These are phyloP conservation scores for Cotesia glomerata DNA, from an alignment of 1,140 invertebrate species.

Conservation along the genomic window DNA sequence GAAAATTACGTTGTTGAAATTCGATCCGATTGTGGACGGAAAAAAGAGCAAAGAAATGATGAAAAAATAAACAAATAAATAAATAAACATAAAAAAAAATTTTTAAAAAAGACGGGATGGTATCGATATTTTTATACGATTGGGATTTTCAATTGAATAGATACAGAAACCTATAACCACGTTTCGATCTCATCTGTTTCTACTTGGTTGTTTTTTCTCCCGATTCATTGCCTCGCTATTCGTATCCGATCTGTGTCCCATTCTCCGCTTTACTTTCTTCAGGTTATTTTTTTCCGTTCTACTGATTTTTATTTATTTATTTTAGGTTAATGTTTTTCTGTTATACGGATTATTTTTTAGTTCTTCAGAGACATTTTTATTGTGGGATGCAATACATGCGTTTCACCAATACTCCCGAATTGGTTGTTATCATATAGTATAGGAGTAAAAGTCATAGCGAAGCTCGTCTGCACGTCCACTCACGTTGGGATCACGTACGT, in stretches of 20 bases:
- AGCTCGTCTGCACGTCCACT: constrained; percentile 8
- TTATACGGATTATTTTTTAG: too few relatives aligned
- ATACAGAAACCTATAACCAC: constrained; percentile 6
- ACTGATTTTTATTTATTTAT: not conserved
- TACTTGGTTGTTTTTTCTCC: not conserved
- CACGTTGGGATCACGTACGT: not conserved
- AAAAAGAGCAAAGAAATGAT: too few relatives aligned
- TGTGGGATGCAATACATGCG: constrained; percentile 6
- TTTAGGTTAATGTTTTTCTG: too few relatives aligned
- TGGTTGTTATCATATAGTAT: not conserved
- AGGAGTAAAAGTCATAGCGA: too few relatives aligned
- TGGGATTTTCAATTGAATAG: not conserved
- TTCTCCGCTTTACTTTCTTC: not conserved
- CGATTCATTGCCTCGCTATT: constrained; percentile 7
- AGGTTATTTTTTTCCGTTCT: too few relatives aligned
- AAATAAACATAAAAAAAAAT: not conserved
- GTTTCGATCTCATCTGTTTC: constrained; percentile 18
- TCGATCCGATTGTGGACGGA: too few relatives aligned
- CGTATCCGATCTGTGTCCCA: constrained; percentile 12
- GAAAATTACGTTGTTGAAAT: too few relatives aligned
- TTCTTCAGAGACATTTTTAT: too few relatives aligned
- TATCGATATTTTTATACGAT: not conserved
- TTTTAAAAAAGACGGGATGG: too few relatives aligned
- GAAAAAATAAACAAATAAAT: too few relatives aligned
- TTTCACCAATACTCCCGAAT: not conserved